Conservation (phyloP, 2,888 invertebrate species). For the Chouioia cunea region DNA sequence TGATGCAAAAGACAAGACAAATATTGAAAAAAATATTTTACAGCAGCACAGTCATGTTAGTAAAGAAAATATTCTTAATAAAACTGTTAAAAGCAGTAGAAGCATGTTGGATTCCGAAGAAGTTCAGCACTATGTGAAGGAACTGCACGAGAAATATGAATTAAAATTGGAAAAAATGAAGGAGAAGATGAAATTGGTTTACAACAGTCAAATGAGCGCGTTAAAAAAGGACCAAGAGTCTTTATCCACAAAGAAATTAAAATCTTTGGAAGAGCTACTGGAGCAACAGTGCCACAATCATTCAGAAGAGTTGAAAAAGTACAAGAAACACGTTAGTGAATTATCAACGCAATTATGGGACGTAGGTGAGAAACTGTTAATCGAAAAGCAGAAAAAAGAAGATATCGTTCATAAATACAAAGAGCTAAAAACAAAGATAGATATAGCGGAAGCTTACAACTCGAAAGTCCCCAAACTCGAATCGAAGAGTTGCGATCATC, state of each 20-base stretch:
- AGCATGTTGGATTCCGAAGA: conserved; percentile 11
- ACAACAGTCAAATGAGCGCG: conserved; percentile 74
- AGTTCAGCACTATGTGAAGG: conserved; percentile 63
- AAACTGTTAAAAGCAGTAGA: conserved; percentile 4
- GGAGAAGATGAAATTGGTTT: conserved; percentile 77
- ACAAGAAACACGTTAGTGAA: conserved; percentile 71
- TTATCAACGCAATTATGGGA: conserved; percentile 74
- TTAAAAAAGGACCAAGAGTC: conserved; percentile 72
- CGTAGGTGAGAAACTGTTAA: conserved; percentile 74
- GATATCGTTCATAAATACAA: conserved; percentile 67
- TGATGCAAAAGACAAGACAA: too few species aligned
- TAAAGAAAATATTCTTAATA: not conserved
- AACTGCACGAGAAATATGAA: conserved; percentile 78
- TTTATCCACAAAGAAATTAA: conserved; percentile 68
- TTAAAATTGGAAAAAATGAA: conserved; percentile 84
- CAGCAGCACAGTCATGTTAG: not conserved
- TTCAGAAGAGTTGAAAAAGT: conserved; percentile 66
- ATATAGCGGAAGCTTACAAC: conserved; percentile 42
- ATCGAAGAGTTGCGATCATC: conserved; percentile 2
- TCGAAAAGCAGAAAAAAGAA: conserved; percentile 73
- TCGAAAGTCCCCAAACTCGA: conserved; percentile 36
- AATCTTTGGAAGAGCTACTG: conserved; percentile 61
- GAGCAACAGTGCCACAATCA: conserved; percentile 62
- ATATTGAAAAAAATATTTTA: not conserved
- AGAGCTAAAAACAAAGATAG: conserved; percentile 48